Evolutionary conservation across 1,140 invertebrate species (phyloP), one percentile per base, ranked within the genome.

Genomic region (Myzus persicae): DNA sequence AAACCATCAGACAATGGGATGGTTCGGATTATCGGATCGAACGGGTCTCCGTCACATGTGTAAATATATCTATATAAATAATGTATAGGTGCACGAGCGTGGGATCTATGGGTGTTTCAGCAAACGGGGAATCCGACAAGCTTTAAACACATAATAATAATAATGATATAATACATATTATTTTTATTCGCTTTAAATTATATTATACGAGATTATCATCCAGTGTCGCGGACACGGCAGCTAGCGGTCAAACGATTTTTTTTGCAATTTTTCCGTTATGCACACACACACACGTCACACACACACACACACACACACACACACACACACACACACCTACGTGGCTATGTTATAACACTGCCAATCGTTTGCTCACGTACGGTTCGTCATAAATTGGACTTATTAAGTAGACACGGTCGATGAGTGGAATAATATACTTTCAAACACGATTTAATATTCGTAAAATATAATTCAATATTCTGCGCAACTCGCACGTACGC

Each of bases 11-110:
- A 90, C 89, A 90, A 90, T 90, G 54, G 89, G 51, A 90, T 40
- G 89, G 51, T 67, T n/a, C 14, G 42, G 89, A 90, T 67, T 90
- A 90, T 90, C 89, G 89, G 89, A 90, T 90, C 54, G 54, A 90
- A 59, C 89, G 89, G 89, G 89, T 67, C 89, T 76, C 59, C 59
- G 31, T n/a, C 31, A 3, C n/a, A n/a, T 67, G 14, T 3, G n/a
- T 67, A 5, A 5, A 51, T 18, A 18, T 20, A 76, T 67, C 11
- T 67, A 67, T 67, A 18, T 67, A 67, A n/a, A 67, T 2, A 59
- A 1, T n/a, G 3, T 76, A n/a, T n/a, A 67, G 31, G 11, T 18
- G 36, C 59, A 18, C 26, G 38, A 42, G 54, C 89, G 89, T 90
- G 89, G 89, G 89, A 31, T 90, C 38, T 36, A 67, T 36, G 89